These are phyloP conservation scores for Pampusana beccarii DNA, from an alignment of 2,113 vertebrate species.

Conservation along the genomic window DNA sequence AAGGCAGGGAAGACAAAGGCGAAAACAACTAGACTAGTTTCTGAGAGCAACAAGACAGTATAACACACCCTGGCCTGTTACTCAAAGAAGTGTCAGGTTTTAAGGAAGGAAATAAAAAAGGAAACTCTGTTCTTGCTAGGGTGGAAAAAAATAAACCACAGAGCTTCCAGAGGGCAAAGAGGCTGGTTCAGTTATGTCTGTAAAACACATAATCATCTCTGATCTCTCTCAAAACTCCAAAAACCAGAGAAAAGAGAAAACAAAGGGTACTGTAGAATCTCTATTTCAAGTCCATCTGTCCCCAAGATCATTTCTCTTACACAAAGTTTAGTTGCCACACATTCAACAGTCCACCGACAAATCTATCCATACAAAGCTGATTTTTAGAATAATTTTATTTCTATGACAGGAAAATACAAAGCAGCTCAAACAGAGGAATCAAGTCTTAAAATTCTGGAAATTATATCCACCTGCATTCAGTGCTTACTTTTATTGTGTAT, in stretches of 20 bases:
- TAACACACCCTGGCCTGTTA: not conserved
- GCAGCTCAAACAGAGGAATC: not conserved
- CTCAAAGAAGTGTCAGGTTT: not conserved
- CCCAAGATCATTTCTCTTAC: not conserved
- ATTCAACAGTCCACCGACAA: not conserved
- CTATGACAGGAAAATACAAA: constrained; percentile 48
- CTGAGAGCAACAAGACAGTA: not conserved
- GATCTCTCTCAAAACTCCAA: not conserved
- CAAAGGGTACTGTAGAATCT: not conserved
- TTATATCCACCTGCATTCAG: not conserved
- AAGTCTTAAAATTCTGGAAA: constrained; percentile 63
- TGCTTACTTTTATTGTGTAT: not conserved
- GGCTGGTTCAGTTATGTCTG: not conserved
- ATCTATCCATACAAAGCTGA: not conserved
- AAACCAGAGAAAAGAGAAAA: not conserved
- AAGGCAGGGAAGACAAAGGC: not conserved
- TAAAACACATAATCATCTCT: not conserved
- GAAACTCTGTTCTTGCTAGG: not conserved
- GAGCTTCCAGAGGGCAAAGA: not conserved
- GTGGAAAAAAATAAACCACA: not conserved
- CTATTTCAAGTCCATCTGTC: not conserved
- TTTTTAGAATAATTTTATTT: constrained; percentile 67
- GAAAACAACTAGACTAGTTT: not conserved
- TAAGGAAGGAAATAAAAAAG: not conserved
- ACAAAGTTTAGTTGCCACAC: not conserved